Conservation (phyloP, 2,888 invertebrate species). For the Scaptomyza tumidula region DNA sequence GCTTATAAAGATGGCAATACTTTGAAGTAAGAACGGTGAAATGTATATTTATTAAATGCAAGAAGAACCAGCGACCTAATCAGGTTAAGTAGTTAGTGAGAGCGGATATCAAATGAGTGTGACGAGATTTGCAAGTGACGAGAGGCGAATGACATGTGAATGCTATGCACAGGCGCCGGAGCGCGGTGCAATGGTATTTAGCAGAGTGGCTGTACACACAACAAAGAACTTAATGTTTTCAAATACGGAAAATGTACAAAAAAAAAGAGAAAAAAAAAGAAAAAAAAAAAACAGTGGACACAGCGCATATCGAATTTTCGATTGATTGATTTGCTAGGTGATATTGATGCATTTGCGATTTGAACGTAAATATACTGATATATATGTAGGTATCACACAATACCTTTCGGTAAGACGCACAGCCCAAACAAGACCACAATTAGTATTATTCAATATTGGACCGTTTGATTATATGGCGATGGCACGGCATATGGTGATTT, state of each 20-base stretch:
- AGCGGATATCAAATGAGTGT: slow-evolving; percentile 27
- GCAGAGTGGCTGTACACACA: slow-evolving; percentile 5
- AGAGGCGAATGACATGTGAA: slow-evolving; percentile 16
- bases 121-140: slow-evolving; percentile 13
- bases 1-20: slow-evolving; percentile 75
- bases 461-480: slow-evolving; percentile 48
- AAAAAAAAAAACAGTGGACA: neutral
- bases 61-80: slow-evolving; percentile 17
- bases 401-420: slow-evolving; percentile 65
- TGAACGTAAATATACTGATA: slow-evolving; percentile 42
- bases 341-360: slow-evolving; percentile 43
- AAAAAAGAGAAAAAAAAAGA: neutral
- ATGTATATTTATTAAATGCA: neutral
- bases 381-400: slow-evolving; percentile 32
- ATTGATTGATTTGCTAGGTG: slow-evolving; percentile 25
- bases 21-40: slow-evolving; percentile 60
- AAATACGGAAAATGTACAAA: no score
- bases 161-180: slow-evolving; percentile 25
- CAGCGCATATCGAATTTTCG: slow-evolving; percentile 7
- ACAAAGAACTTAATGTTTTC: slow-evolving; percentile 18
- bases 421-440: slow-evolving; percentile 24
- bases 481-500: slow-evolving; percentile 47
- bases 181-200: slow-evolving; percentile 35
- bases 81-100: slow-evolving; percentile 23
- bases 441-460: slow-evolving; percentile 39